phyloP scores from a whole-genome alignment of 2,888 invertebrate species.

The Callyntrura sp. region DNA sequence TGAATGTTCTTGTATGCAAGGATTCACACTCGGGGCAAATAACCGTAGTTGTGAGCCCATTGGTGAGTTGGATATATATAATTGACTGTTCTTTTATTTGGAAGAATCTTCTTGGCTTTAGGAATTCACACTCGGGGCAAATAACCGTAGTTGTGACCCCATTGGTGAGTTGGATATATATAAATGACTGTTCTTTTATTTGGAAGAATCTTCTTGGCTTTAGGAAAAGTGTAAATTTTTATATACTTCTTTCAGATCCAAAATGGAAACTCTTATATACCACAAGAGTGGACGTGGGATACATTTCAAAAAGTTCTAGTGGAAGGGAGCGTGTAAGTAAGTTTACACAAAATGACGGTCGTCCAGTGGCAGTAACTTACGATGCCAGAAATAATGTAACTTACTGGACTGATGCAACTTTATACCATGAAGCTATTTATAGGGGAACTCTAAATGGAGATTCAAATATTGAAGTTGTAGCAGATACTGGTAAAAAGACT shows the following conservation, averaged over 20 bases:
- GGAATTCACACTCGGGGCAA: too few relatives aligned
- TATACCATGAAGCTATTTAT: slow-evolving; percentile 90
- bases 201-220: background rate
- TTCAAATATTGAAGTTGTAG: slow-evolving; percentile 65
- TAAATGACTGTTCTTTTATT: background rate
- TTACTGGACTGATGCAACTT: slow-evolving; percentile 92
- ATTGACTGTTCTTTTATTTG: background rate
- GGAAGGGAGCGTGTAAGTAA: slow-evolving; percentile 41
- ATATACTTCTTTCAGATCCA: slow-evolving; percentile 55
- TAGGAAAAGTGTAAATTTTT: background rate
- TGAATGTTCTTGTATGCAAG: slow-evolving; percentile 75
- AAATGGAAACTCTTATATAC: slow-evolving; percentile 69
- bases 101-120: background rate
- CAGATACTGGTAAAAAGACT: slow-evolving; percentile 82
- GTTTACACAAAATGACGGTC: slow-evolving; percentile 86
- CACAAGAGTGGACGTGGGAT: slow-evolving; percentile 54
- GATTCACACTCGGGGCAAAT: slow-evolving; percentile 69
- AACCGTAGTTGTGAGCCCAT: slow-evolving; percentile 66
- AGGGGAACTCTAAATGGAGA: slow-evolving; percentile 88
- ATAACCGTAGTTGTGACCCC: slow-evolving; percentile 64
- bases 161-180: slow-evolving; percentile 58
- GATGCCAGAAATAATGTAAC: slow-evolving; percentile 88
- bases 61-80: slow-evolving; percentile 54
- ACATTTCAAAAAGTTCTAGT: slow-evolving; percentile 31
- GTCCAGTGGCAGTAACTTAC: slow-evolving; percentile 89